Evolutionary conservation across 2,888 invertebrate genomes (phyloP), one percentile per base, ranked within the genome.

Genomic region (Brenthis ino): DNA sequence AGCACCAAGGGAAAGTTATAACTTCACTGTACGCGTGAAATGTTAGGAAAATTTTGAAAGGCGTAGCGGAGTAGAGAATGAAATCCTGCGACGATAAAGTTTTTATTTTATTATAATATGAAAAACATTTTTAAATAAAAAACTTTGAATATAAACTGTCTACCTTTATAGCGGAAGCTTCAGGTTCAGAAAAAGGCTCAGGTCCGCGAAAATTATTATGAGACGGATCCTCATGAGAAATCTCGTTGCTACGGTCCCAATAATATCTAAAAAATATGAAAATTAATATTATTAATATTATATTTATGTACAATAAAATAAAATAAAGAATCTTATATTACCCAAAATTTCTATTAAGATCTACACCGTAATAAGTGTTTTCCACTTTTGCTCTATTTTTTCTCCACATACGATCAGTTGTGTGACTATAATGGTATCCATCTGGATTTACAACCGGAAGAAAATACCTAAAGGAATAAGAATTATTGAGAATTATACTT

Each of bases 311-410:
- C 37, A 33, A 61, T 37, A 4, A 33, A 6, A 33, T 12, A 6
- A 24, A 51, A 5, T 43, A n/a, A 16, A 54, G 3, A 37, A 11
- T 24, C 24, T 6, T 16, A 33, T 63, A 12, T 74, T 82, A 91
- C 91, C 96, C 96, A 85, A 96, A 98, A 89, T 98, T 98, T 73
- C 98, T 94, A 81, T 97, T 97, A 0, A 97, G 93, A 85, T 97
- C 97, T 0, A 96, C 95, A 11, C 97, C 97, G 6, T 79, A 80
- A 75, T 96, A 95, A 0, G 72, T 75, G 53, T 79, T 84, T n/a
- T 94, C 94, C 67, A 93, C 87, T 2, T 84, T 77, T 28, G 87
- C 80, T 71, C 96, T 93, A 78, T 96, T 97, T 80, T 97, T 97
- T 33, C 97, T 93, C 98, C 98, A 98, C 82, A 98, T 89, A 33